phyloP scores from a whole-genome alignment of 2,888 invertebrate genomes.

The Coecobrya sp. region DNA sequence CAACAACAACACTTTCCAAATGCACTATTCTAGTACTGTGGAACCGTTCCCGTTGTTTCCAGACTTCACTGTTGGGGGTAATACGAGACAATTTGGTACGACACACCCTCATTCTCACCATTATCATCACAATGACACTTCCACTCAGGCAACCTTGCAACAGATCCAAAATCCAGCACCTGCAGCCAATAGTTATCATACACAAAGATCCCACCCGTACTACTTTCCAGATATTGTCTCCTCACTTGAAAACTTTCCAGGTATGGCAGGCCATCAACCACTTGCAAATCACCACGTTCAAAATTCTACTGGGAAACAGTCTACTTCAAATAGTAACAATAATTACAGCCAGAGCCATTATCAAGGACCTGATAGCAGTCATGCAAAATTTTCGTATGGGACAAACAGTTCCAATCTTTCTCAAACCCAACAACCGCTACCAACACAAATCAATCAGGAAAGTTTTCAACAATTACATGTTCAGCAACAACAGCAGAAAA shows the following conservation, averaged over 20 bases:
- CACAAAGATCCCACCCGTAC: constrained; percentile 64
- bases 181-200: background rate
- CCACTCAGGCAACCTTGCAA: background rate
- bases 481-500: constrained; percentile 22
- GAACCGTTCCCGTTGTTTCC: constrained; percentile 74
- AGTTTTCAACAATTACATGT: constrained; percentile 59
- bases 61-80: constrained; percentile 42
- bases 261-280: background rate
- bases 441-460: constrained; percentile 20
- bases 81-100: background rate
- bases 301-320: background rate
- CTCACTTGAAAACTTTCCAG: constrained; percentile 21
- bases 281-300: constrained; percentile 2
- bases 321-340: background rate
- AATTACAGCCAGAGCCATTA: background rate
- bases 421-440: background rate
- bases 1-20: background rate
- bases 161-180: background rate
- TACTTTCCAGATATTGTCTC: constrained; percentile 66
- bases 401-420: background rate
- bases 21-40: background rate
- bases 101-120: constrained; percentile 18
- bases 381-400: background rate
- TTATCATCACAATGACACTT: background rate
- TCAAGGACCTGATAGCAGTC: background rate